Percentiles rank a stretch among this genome's conserved stretches.
These are phyloP conservation scores for Bombus breviceps DNA, from an alignment of 1,140 invertebrate species.

Conservation along the genomic window DNA sequence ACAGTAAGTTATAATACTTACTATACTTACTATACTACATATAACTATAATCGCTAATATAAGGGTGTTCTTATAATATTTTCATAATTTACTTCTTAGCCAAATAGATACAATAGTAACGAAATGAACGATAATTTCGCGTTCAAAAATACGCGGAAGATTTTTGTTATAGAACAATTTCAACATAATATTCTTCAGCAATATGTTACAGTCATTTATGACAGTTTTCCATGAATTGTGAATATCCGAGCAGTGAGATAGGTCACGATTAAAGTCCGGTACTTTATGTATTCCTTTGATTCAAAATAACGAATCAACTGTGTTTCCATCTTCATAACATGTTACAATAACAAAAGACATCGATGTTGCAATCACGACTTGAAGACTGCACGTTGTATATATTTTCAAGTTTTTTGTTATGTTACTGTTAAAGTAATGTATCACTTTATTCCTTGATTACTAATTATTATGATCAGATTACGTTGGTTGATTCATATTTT, in stretches of 20 bases:
- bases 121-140: not conserved
- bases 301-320: not conserved
- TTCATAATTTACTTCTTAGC: not conserved
- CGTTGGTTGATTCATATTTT: not conserved
- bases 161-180: not conserved
- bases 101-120: not conserved
- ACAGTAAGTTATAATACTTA: not conserved
- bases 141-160: not conserved
- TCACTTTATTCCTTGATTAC: not conserved
- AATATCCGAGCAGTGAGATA: not conserved
- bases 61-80: not conserved
- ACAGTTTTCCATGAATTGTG: not conserved
- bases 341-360: not conserved
- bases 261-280: not conserved
- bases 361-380: too few relatives aligned
- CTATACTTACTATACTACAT: not conserved
- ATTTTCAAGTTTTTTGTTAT: not conserved
- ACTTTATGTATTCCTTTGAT: not conserved
- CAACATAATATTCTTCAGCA: not conserved
- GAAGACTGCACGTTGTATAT: not conserved
- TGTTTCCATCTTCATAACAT: not conserved
- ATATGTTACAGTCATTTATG: not conserved
- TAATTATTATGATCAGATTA: not conserved
- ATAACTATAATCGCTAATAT: not conserved
- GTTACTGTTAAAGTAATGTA: not conserved